Percentiles rank a stretch among this genome's conserved stretches.
phyloP scores from a whole-genome alignment of 2,797 vertebrate genomes.

The Uromys caudimaculatus region DNA sequence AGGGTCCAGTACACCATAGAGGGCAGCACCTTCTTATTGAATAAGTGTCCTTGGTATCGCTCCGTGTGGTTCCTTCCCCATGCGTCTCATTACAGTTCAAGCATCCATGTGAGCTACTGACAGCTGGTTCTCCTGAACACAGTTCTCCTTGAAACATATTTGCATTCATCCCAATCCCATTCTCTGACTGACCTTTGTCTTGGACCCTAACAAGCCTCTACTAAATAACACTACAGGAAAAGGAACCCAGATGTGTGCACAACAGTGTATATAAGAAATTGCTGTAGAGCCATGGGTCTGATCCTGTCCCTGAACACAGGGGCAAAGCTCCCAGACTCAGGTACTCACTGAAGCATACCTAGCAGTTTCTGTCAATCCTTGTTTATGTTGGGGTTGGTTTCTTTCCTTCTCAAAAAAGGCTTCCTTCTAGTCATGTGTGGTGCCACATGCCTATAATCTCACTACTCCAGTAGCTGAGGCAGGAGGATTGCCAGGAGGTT shows the following conservation, averaged over 20 bases:
- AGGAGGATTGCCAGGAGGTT: background rate
- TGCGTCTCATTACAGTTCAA: background rate
- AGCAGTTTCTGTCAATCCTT: background rate
- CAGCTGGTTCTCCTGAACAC: background rate
- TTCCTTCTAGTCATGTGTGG: background rate
- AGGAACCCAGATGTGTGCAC: background rate
- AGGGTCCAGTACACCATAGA: background rate
- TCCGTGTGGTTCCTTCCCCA: background rate
- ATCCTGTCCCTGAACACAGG: background rate
- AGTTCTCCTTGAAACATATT: background rate
- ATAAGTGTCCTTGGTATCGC: background rate
- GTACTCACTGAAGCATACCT: no score
- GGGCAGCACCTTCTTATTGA: background rate
- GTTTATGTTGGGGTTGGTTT: background rate
- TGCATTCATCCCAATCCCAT: background rate
- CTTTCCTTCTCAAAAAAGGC: conserved; percentile 43
- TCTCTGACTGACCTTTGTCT: background rate
- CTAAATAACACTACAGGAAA: background rate
- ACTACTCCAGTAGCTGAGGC: background rate
- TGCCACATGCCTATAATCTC: background rate
- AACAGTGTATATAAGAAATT: background rate
- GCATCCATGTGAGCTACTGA: background rate
- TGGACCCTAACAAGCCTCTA: background rate
- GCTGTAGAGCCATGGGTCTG: background rate
- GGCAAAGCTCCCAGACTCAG: background rate